Evolutionary conservation across 2,797 vertebrate species (phyloP).

Genomic region (Urocyon cinereoargenteus): DNA sequence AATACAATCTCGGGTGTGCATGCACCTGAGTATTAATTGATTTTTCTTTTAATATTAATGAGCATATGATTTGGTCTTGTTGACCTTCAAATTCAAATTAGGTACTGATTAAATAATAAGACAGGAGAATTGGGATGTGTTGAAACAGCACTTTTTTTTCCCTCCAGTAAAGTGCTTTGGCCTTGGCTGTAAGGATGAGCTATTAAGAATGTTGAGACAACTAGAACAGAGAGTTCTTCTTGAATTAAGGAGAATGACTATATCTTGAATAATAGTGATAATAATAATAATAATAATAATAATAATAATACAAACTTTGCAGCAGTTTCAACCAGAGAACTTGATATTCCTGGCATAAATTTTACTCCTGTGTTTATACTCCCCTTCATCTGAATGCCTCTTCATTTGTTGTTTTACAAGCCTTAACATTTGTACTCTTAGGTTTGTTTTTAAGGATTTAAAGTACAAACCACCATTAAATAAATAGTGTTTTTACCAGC

Average conservation of each 20-base stretch:
- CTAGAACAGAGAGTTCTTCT: not conserved
- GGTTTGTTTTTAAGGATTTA: constrained; percentile 31
- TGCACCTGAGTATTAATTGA: constrained; percentile 81
- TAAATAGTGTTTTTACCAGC: constrained; percentile 8
- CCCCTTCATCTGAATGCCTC: not conserved
- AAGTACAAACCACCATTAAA: not conserved
- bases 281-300: not conserved
- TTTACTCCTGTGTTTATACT: not conserved
- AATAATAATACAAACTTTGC: not conserved
- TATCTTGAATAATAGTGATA: not conserved
- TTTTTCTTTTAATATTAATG: constrained; percentile 86
- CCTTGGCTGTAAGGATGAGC: constrained; percentile 3
- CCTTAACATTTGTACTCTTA: not conserved
- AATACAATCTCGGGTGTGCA: constrained; percentile 60
- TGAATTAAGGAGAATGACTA: not conserved
- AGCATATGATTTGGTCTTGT: constrained; percentile 83
- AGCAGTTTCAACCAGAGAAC: not conserved
- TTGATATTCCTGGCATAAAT: not conserved
- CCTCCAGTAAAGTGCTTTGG: not conserved
- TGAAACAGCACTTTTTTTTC: not conserved
- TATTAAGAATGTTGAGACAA: not conserved
- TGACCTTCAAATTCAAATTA: constrained; percentile 85
- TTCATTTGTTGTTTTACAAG: constrained; percentile 1
- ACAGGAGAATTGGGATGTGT: constrained; percentile 70
- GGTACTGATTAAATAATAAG: constrained; percentile 83